Percentiles rank a stretch among this genome's conserved stretches.
phyloP scores from a whole-genome alignment of 2,113 vertebrate species.

The Pelecanoides urinatrix region DNA sequence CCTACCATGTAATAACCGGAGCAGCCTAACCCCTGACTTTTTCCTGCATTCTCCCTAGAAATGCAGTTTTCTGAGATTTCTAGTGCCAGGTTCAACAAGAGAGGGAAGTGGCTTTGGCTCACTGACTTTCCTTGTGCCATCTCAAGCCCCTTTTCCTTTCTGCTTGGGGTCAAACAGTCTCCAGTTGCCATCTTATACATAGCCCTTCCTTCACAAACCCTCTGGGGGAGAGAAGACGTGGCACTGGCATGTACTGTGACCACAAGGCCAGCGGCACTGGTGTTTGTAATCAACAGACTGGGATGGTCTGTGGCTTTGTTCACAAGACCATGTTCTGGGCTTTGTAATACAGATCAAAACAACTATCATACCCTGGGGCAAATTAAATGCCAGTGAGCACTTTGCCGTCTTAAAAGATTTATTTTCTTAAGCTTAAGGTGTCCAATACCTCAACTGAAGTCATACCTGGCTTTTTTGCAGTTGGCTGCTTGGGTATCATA shows the following conservation, averaged over 20 bases:
- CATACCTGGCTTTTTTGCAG: neutral
- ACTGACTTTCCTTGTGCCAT: neutral
- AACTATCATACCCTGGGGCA: neutral
- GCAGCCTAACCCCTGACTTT: neutral
- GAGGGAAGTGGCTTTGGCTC: neutral
- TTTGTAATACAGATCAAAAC: neutral
- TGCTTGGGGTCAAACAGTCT: neutral
- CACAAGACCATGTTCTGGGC: neutral
- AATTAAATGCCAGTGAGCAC: neutral
- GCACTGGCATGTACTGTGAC: rapidly evolving
- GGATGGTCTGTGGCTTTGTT: neutral
- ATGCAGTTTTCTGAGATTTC: neutral
- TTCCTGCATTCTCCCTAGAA: neutral
- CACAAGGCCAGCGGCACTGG: neutral
- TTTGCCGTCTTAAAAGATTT: neutral
- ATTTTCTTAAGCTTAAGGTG: neutral
- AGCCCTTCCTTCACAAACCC: neutral
- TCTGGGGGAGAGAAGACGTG: neutral
- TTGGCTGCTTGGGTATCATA: neutral
- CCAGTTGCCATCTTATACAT: neutral
- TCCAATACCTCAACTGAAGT: neutral
- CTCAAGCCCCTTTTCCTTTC: neutral
- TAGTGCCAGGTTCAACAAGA: neutral
- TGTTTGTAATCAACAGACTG: neutral
- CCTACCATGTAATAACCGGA: neutral